Percentiles rank a stretch among this genome's conserved stretches.
Evolutionary conservation across 2,797 vertebrate genomes (phyloP).

Genomic region (Vespertilio murinus): DNA sequence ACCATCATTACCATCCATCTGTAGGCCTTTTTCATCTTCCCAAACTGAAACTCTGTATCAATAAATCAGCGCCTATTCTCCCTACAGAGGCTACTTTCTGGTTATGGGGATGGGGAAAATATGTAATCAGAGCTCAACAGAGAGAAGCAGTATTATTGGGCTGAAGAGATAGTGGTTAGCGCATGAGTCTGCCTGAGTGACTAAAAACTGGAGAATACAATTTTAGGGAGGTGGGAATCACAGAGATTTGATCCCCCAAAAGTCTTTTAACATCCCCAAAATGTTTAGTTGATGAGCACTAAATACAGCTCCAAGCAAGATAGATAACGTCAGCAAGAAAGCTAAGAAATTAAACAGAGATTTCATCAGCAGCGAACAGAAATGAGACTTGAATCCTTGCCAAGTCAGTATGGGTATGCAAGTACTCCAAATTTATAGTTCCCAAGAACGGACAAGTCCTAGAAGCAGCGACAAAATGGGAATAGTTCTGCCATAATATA

Average conservation of each 20-base stretch:
- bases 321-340: background rate
- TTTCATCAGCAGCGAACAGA: background rate
- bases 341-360: background rate
- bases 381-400: background rate
- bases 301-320: background rate
- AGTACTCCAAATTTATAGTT: background rate
- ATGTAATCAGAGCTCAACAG: background rate
- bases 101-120: background rate
- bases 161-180: background rate
- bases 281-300: background rate
- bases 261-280: background rate
- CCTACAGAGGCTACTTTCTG: background rate
- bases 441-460: background rate
- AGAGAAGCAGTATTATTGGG: background rate
- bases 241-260: background rate
- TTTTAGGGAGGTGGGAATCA: background rate
- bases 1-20: background rate
- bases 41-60: background rate
- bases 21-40: background rate
- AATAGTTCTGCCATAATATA: background rate
- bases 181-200: background rate
- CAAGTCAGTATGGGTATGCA: background rate
- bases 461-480: background rate
- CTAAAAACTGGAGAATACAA: background rate
- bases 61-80: too few relatives aligned